These are phyloP conservation scores for Proales similis DNA, from an alignment of 1,140 invertebrate genomes.

Conservation along the genomic window DNA sequence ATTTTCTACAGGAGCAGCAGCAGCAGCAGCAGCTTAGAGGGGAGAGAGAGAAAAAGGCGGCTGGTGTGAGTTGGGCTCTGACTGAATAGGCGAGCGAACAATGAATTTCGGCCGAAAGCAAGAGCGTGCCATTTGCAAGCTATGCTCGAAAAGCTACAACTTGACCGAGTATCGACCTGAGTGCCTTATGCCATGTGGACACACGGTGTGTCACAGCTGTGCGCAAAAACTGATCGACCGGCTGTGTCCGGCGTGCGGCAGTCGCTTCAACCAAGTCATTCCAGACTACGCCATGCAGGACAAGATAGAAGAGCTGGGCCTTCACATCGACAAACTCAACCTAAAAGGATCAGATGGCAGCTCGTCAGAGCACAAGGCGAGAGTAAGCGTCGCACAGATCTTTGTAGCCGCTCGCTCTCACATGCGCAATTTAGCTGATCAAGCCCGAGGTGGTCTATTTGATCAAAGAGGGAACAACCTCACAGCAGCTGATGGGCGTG, in stretches of 20 bases:
- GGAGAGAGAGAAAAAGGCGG: too few relatives aligned
- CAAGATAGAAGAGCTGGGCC: background rate
- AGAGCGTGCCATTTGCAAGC: background rate
- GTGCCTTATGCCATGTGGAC: constrained; percentile 32
- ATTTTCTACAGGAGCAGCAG: too few relatives aligned
- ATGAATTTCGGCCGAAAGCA: constrained; percentile 34
- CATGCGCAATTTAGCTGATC: constrained; percentile 1
- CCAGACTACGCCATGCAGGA: constrained; percentile 31
- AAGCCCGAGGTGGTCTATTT: constrained; percentile 31
- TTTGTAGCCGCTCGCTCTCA: background rate
- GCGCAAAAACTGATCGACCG: background rate
- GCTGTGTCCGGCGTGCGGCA: background rate
- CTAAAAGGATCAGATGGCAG: background rate
- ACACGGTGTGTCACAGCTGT: constrained; percentile 22
- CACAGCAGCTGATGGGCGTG: constrained; percentile 39
- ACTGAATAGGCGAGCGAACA: too few relatives aligned
- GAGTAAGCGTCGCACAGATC: background rate
- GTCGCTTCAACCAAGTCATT: constrained; percentile 14
- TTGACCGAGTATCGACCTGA: background rate
- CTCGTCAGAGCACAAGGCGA: background rate
- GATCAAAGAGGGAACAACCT: constrained; percentile 26
- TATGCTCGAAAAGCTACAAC: constrained; percentile 16
- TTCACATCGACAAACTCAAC: background rate
- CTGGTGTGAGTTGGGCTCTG: too few relatives aligned
- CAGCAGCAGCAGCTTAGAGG: too few relatives aligned